A percentile compares a stretch with the other conserved stretches of the same genome.
Evolutionary conservation across 2,888 invertebrate genomes (phyloP).

Genomic region (Troides helena): DNA sequence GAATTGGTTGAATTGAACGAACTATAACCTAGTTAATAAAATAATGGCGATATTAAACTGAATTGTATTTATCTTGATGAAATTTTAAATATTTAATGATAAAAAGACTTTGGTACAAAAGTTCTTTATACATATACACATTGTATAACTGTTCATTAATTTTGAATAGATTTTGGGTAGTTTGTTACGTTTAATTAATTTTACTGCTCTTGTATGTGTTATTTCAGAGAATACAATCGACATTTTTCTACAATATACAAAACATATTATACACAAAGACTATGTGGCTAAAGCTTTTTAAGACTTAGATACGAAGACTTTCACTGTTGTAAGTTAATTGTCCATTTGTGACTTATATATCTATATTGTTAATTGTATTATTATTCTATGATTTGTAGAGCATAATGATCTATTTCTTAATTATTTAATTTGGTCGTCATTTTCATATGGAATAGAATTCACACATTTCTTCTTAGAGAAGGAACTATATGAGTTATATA

Average conservation of each 20-base stretch:
- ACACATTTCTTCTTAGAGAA: slow-evolving; percentile 38
- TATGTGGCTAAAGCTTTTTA: not conserved
- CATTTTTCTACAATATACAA: not conserved
- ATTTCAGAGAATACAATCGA: not conserved
- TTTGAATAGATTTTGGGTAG: not conserved
- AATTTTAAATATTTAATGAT: not conserved
- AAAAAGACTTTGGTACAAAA: not conserved
- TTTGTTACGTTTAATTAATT: slow-evolving; percentile 3
- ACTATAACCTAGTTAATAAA: not conserved
- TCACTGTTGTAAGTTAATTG: slow-evolving; percentile 15
- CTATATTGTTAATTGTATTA: slow-evolving; percentile 17
- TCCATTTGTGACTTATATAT: slow-evolving; percentile 8
- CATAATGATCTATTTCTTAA: slow-evolving; percentile 14
- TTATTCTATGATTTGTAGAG: slow-evolving; percentile 12
- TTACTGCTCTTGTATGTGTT: not conserved
- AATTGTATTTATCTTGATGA: not conserved
- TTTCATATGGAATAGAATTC: slow-evolving; percentile 32
- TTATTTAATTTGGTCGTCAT: slow-evolving; percentile 20
- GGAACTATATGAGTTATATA: slow-evolving; percentile 32
- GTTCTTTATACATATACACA: not conserved
- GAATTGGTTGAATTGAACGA: not conserved
- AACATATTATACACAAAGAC: not conserved
- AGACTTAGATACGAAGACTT: slow-evolving; percentile 12
- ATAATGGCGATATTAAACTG: not conserved
- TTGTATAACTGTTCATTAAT: not conserved